Base-by-base conservation (phyloP, 2,797 vertebrate genomes). In the Lacerta agilis region DNA sequence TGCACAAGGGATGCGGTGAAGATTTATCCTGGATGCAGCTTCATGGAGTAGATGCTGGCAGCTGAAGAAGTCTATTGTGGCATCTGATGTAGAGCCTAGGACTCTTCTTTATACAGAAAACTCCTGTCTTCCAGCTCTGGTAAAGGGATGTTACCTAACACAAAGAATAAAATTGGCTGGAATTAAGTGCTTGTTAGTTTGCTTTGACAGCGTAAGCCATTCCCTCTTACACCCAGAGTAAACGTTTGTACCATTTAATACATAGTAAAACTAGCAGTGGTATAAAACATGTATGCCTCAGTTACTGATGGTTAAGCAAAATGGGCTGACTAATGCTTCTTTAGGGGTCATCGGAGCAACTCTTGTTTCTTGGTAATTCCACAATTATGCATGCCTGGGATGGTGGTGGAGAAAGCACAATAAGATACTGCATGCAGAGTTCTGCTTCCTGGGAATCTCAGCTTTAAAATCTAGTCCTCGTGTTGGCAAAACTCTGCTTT, bases 81-180 rank as follows among this genome's bases (percentile, higher is more conserved):
- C 49, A 58, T 72, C 5, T 81, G 15, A 36, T 73, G 29, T 29
- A 18, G 9, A 55, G 17, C 45, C 64, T 72, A 71, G 33, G 49
- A 41, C 41, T 93, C 85, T 85, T 4, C 15, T 58, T 90, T 55
- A 13, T 13, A 55, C 1, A 1, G 49, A 4, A 55, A 55, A 55
- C 49, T 55, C 92, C 95, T 93, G 92, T 98, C 97, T 84, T 97
- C 97, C 71, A 96, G 94, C 90, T 97, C 96, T 87, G 97, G 97
- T 83, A 99, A 91, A 91, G 99, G 97, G 94, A 99, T 98, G 93
- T 99, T 99, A 96, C 98, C 99, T 99, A 96, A 92, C 76, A 84
- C 86, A 96, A 94, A 94, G 33, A 95, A 36, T 92, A 82, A 95
- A 82, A 88, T 38, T 38, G 43, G 27, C 27, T 81, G 83, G 38